Percentiles rank a stretch among this genome's conserved stretches.
phyloP scores from a whole-genome alignment of 2,797 vertebrate species.

The Anguilla pacifica region DNA sequence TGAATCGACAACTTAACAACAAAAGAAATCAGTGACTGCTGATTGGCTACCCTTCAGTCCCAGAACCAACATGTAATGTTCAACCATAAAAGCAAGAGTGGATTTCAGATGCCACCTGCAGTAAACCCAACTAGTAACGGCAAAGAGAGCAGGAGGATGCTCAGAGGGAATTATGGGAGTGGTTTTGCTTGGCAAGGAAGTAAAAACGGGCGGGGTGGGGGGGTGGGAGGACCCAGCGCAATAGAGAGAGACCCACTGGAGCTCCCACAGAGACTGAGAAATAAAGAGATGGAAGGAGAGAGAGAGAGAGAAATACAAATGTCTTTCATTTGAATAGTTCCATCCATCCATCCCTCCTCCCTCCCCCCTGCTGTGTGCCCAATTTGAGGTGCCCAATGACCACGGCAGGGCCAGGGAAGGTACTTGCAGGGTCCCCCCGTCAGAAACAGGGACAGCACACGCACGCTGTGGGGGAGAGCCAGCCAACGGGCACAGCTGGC shows the following conservation, averaged over 20 bases:
- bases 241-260: neutral
- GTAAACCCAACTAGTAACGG: neutral
- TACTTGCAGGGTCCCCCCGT: too few relatives aligned
- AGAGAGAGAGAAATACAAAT: neutral
- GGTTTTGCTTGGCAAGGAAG: neutral
- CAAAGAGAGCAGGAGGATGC: neutral
- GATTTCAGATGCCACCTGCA: neutral
- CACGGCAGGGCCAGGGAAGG: too few relatives aligned
- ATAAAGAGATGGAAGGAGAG: neutral
- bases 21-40: neutral
- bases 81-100: neutral
- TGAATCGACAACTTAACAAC: neutral
- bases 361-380: neutral
- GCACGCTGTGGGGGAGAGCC: too few relatives aligned
- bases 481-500: too few relatives aligned
- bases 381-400: too few relatives aligned
- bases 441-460: too few relatives aligned
- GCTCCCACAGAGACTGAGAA: neutral
- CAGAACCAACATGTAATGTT: neutral
- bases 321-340: neutral
- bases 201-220: too few relatives aligned
- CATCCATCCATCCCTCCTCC: too few relatives aligned
- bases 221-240: too few relatives aligned
- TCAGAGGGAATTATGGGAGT: neutral
- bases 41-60: neutral